Percentiles rank a stretch among this genome's conserved stretches.
Conservation (phyloP, 2,888 invertebrate species). For the Hypolimnas misippus region DNA sequence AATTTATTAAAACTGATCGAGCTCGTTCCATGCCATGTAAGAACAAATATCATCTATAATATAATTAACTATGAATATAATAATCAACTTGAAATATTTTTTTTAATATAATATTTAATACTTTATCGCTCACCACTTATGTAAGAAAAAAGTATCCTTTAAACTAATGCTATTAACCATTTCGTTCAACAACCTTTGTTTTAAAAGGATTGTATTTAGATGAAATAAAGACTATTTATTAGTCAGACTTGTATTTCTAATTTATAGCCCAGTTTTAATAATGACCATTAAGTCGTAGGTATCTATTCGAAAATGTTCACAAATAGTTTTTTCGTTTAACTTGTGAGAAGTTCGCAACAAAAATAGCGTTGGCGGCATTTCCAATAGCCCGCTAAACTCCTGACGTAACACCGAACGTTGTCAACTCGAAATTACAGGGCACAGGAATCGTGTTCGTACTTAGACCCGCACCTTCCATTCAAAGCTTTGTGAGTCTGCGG, state of each 20-base stretch:
- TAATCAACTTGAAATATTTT: neutral
- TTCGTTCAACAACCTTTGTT: too few relatives aligned
- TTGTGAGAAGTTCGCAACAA: constrained; percentile 42
- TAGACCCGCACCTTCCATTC: constrained; percentile 57
- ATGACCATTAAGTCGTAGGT: neutral
- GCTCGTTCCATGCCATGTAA: neutral
- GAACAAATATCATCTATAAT: neutral
- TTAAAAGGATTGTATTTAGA: too few relatives aligned
- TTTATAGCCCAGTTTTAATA: neutral
- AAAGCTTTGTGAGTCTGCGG: constrained; percentile 66
- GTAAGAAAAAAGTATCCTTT: too few relatives aligned
- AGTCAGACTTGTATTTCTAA: neutral
- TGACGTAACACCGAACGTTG: constrained; percentile 51
- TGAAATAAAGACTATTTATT: too few relatives aligned
- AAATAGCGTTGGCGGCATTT: constrained; percentile 44
- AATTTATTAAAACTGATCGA: neutral
- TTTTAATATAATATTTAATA: too few relatives aligned
- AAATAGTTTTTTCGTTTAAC: constrained; percentile 32
- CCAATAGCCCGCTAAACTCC: constrained; percentile 43
- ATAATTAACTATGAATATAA: neutral
- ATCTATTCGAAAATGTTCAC: neutral
- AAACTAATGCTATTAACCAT: too few relatives aligned
- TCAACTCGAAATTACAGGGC: constrained; percentile 71
- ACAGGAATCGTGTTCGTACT: constrained; percentile 53
- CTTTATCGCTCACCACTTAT: too few relatives aligned